These are phyloP conservation scores for Calliopsis andreniformis DNA, from an alignment of 1,140 invertebrate species.

Conservation along the genomic window DNA sequence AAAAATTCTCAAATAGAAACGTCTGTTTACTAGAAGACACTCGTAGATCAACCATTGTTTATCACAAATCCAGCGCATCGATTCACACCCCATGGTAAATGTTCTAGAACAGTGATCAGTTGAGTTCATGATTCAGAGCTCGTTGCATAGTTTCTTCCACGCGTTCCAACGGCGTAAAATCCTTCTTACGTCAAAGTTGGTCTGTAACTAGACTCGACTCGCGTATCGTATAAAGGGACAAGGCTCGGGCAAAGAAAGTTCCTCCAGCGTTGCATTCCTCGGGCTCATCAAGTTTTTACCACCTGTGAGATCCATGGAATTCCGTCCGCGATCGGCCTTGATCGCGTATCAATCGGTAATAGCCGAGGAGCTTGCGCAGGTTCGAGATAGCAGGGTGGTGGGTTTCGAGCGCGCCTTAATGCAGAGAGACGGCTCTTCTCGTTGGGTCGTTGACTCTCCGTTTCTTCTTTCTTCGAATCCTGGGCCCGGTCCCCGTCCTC, in stretches of 20 bases:
- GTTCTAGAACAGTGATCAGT: background rate
- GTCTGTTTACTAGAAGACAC: conserved; percentile 14
- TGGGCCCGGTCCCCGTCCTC: conserved; percentile 66
- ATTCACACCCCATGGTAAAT: conserved; percentile 7
- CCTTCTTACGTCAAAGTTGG: no score
- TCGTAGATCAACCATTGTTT: conserved; percentile 11
- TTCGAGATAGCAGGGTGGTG: conserved; percentile 30
- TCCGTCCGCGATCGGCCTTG: conserved; percentile 39
- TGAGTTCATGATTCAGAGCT: background rate
- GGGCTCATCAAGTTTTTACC: conserved; percentile 20
- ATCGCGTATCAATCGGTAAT: conserved; percentile 55
- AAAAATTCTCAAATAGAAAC: no score
- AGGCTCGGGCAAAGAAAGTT: no score
- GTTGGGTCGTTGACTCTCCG: conserved; percentile 77
- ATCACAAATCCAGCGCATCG: background rate
- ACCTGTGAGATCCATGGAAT: conserved; percentile 33
- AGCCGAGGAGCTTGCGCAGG: conserved; percentile 28
- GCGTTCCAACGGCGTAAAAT: background rate
- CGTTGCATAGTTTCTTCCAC: background rate
- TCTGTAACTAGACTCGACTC: no score
- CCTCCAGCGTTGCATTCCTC: no score
- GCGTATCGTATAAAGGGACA: no score
- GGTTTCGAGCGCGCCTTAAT: conserved; percentile 67
- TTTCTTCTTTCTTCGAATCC: conserved; percentile 77
- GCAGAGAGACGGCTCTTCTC: conserved; percentile 64